Base-by-base conservation (phyloP, 2,797 vertebrate species). In the Melanotaenia pygmaea region DNA sequence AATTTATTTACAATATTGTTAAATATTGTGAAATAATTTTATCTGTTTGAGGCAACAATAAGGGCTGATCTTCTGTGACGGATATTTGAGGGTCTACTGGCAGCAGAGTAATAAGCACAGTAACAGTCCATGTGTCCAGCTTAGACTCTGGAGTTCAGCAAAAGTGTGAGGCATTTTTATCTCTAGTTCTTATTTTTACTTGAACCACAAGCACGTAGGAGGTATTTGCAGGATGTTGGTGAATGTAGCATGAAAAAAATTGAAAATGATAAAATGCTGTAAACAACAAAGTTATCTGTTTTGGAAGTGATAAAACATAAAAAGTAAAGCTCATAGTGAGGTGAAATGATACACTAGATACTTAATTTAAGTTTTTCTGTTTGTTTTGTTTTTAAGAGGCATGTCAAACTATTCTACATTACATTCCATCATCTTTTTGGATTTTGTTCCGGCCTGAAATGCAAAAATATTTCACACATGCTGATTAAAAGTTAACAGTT, bases 101-200 rank as follows among this genome's bases (percentile, higher is more conserved):
- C 37, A 72, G 32, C 14, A 3, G 22, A 54, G 4, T 51, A 50
- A 58, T 54, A 11, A 63, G 2, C 1, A n/a, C 28, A 57, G n/a
- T 38, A 30, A 24, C n/a, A 40, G 54, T 5, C 3, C 14, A 9
- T 37, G 32, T 13, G 30, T 54, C 35, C 30, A 30, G 28, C 11
- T 6, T 47, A 3, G 24, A 57, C 58, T 53, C 24, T 45, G 37
- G 65, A 87, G 83, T 79, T 89, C 80, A 79, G 9, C 6, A 16
- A 14, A 51, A 67, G 67, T 74, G 59, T 71, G 64, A 72, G 43
- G 16, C 40, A 61, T 13, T 64, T 86, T 81, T 67, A 79, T 85
- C 60, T 81, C 54, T 13, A 67, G 8, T 43, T 57, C 20, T 59
- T 6, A 32, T 50, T 57, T 22, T 11, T 32, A 10, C n/a, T 12